Evolutionary conservation across 2,113 vertebrate species (phyloP).

Genomic region (Setophaga petechia): DNA sequence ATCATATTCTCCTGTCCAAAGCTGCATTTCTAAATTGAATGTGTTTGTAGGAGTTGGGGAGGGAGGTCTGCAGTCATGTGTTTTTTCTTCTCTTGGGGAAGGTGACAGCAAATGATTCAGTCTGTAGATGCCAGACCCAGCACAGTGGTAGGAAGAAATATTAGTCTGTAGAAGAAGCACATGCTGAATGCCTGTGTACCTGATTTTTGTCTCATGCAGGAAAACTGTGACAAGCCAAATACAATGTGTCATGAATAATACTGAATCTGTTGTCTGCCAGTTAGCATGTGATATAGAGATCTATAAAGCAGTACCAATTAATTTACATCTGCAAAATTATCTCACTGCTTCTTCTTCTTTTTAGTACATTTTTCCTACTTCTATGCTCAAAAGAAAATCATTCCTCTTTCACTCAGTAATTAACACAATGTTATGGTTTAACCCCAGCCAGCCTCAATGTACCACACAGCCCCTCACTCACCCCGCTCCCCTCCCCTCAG

Average conservation of each 20-base stretch:
- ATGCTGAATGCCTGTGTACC: fast-evolving
- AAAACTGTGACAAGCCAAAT: neutral
- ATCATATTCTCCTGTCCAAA: neutral
- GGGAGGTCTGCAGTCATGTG: neutral
- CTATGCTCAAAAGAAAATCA: neutral
- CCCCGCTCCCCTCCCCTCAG: neutral
- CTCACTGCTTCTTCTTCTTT: neutral
- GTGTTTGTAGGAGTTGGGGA: neutral
- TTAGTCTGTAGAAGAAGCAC: neutral
- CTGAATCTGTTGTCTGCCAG: neutral
- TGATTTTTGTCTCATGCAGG: neutral
- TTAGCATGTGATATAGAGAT: neutral
- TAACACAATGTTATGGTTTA: neutral
- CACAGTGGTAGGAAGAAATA: neutral
- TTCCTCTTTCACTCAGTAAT: neutral
- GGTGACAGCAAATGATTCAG: neutral
- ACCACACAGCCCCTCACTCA: fast-evolving
- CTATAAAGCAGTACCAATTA: neutral
- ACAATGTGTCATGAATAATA: neutral
- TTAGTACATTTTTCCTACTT: neutral
- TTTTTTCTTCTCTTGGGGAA: neutral
- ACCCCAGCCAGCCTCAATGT: neutral
- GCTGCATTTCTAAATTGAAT: neutral
- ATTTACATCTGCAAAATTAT: neutral
- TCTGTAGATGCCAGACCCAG: neutral